Conservation (phyloP, 2,113 vertebrate species). For the Microcebus ravelobensis region DNA sequence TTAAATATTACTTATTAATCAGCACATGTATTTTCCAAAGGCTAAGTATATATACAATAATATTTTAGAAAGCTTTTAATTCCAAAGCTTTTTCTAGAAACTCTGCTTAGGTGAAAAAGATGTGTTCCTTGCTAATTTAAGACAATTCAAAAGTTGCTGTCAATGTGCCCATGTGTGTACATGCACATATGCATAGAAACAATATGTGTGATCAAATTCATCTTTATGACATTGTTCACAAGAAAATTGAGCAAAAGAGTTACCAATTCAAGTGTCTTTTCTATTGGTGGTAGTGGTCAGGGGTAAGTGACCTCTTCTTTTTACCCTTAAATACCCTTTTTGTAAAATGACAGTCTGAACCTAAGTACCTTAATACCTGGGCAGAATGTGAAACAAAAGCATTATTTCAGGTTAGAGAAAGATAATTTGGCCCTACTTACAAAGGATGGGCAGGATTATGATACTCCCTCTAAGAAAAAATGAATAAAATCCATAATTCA, state of each 20-base stretch:
- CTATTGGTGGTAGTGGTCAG: neutral
- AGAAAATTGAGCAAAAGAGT: neutral
- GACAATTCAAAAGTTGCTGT: neutral
- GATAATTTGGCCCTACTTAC: neutral
- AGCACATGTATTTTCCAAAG: neutral
- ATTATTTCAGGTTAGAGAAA: conserved; percentile 8
- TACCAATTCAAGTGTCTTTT: neutral
- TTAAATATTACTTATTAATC: conserved; percentile 3
- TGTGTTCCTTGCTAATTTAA: neutral
- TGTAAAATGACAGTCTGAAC: neutral
- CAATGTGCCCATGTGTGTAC: neutral
- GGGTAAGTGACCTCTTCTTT: neutral
- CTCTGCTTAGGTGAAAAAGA: neutral
- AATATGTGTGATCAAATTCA: neutral
- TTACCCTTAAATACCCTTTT: neutral
- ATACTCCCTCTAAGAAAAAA: neutral
- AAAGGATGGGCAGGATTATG: neutral
- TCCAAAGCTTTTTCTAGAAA: neutral
- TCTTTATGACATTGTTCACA: neutral
- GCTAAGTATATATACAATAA: neutral
- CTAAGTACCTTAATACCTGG: neutral
- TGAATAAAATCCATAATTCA: conserved; percentile 30
- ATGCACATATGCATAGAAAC: neutral
- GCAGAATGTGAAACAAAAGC: neutral
- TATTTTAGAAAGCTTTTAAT: conserved; percentile 10